Evolutionary conservation across 2,888 invertebrate species (phyloP).

Genomic region (Apodemia hepburni): DNA sequence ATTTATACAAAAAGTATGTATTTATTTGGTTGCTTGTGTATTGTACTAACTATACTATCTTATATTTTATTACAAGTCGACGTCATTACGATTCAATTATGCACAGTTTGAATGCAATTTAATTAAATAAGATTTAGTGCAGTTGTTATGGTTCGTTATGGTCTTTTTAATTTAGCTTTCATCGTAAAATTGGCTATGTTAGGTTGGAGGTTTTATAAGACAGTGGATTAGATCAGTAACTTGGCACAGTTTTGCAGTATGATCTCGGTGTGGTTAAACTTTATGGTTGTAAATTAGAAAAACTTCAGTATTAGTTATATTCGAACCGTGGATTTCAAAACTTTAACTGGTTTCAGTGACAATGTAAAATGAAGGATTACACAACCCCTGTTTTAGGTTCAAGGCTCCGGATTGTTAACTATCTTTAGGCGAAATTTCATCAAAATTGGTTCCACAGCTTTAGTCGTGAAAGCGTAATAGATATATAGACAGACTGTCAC

Average conservation of each 20-base stretch:
- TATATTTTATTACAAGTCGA: slow-evolving; percentile 35
- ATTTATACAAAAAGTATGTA: no score
- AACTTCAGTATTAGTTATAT: no score
- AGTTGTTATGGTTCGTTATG: slow-evolving; percentile 19
- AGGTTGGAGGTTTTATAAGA: neutral
- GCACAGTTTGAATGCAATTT: slow-evolving; percentile 8
- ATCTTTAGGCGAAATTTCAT: no score
- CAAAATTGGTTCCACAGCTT: no score
- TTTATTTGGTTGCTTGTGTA: neutral
- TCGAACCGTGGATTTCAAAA: no score
- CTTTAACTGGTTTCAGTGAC: no score
- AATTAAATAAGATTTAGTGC: slow-evolving; percentile 13
- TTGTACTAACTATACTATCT: neutral
- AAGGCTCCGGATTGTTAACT: no score
- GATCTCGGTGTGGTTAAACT: neutral
- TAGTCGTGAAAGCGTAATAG: no score
- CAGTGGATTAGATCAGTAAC: neutral
- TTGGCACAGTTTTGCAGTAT: neutral
- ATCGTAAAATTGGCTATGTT: slow-evolving; percentile 4
- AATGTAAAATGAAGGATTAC: no score
- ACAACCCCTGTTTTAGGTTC: no score
- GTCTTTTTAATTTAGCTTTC: slow-evolving; percentile 14
- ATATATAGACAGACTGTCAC: no score
- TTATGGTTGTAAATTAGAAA: no score
- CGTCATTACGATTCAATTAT: slow-evolving; percentile 32